Conservation (phyloP, 1,140 invertebrate species). For the Eupeodes corollae region DNA sequence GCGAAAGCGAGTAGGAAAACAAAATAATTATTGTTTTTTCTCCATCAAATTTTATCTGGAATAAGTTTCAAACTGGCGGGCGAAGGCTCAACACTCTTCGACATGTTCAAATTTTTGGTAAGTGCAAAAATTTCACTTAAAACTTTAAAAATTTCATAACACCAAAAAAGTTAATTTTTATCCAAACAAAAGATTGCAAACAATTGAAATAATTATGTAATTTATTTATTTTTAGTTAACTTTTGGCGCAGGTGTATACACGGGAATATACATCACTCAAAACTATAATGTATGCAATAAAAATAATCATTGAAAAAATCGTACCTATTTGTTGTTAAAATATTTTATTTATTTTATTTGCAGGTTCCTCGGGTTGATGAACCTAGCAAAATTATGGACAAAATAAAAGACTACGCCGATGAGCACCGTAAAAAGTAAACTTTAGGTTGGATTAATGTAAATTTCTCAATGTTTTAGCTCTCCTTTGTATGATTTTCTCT, state of each 20-base stretch:
- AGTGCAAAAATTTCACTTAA: constrained; percentile 5
- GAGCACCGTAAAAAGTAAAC: constrained; percentile 41
- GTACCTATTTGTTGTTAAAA: no score
- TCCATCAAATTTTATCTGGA: constrained; percentile 3
- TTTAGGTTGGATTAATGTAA: constrained; percentile 17
- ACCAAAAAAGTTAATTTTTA: constrained; percentile 8
- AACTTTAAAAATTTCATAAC: constrained; percentile 1
- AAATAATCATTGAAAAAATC: not conserved
- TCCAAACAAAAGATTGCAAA: not conserved
- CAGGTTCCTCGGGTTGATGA: constrained; percentile 74
- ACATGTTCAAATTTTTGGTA: constrained; percentile 35
- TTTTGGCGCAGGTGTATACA: constrained; percentile 62
- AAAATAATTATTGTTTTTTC: no score
- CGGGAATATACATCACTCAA: constrained; percentile 67
- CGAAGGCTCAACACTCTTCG: constrained; percentile 7
- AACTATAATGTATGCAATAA: constrained; percentile 60
- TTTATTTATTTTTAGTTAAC: constrained; percentile 49
- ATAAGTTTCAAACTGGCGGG: constrained; percentile 8
- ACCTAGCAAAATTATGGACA: constrained; percentile 54
- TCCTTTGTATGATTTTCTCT: not conserved
- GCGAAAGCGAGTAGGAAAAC: no score
- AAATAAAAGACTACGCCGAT: constrained; percentile 55
- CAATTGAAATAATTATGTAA: not conserved
- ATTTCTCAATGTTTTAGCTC: not conserved
- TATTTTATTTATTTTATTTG: constrained; percentile 22